Percentiles rank a stretch among this genome's conserved stretches.
Evolutionary conservation across 1,140 invertebrate species (phyloP).

Genomic region (Drosophila takahashii): DNA sequence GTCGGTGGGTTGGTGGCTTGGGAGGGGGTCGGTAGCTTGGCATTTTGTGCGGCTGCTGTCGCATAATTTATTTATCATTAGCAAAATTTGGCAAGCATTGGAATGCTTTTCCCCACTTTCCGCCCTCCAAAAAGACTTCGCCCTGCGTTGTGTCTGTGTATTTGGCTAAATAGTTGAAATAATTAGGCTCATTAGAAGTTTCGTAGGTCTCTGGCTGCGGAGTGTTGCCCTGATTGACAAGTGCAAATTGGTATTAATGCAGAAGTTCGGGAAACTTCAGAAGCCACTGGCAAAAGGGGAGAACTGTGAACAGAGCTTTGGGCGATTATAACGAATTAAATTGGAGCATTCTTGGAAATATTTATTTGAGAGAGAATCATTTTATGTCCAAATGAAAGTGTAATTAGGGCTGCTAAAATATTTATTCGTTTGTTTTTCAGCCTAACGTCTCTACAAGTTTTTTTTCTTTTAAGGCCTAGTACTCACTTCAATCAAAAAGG

Average conservation of each 20-base stretch:
- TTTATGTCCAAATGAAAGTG: neutral
- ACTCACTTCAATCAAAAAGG: too few species aligned
- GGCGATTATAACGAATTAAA: constrained; percentile 9
- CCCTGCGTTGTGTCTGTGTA: constrained; percentile 34
- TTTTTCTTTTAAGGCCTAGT: too few species aligned
- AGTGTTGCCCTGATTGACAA: constrained; percentile 40
- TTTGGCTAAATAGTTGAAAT: constrained; percentile 75
- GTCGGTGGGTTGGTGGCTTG: neutral
- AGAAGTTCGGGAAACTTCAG: constrained; percentile 28
- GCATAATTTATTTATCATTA: constrained; percentile 82
- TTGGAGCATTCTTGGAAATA: neutral
- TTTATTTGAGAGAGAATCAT: neutral
- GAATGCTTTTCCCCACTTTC: constrained; percentile 38
- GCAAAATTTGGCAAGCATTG: constrained; percentile 71
- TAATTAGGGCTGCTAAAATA: neutral
- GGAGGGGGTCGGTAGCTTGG: constrained; percentile 9
- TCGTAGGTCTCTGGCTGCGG: constrained; percentile 32
- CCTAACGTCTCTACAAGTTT: too few species aligned
- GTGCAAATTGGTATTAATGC: constrained; percentile 53
- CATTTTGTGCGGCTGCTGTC: constrained; percentile 70
- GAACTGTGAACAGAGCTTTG: neutral
- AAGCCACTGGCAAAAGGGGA: constrained; percentile 15
- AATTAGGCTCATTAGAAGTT: constrained; percentile 73
- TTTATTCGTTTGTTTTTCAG: neutral
- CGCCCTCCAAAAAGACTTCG: neutral